A percentile compares a stretch with the other conserved stretches of the same genome.
Conservation (phyloP, 2,888 invertebrate species). For the Chloroclysta siterata region DNA sequence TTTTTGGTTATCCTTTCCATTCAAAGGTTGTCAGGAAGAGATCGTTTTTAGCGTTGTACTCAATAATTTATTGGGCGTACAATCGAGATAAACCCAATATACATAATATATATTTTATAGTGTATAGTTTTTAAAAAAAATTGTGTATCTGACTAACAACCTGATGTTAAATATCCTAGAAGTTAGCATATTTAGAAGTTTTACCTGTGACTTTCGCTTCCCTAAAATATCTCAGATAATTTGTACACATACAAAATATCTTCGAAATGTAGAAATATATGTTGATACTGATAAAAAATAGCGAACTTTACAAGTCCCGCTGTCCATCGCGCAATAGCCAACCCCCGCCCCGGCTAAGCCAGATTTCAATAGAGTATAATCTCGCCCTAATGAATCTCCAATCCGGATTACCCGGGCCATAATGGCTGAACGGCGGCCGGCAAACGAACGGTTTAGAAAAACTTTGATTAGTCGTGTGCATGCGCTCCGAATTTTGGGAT, state of each 20-base stretch:
- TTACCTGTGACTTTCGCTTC: too few species aligned
- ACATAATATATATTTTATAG: too few species aligned
- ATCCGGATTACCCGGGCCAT: constrained; percentile 81
- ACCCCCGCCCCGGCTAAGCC: constrained; percentile 68
- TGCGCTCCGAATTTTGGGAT: constrained; percentile 35
- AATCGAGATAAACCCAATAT: too few species aligned
- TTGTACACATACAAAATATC: background rate
- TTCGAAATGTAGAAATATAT: background rate
- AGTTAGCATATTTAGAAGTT: too few species aligned
- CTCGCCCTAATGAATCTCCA: constrained; percentile 85
- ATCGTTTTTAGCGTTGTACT: too few species aligned
- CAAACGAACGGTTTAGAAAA: constrained; percentile 77
- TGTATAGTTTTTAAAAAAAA: too few species aligned
- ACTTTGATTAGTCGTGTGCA: constrained; percentile 71
- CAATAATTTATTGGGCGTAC: too few species aligned
- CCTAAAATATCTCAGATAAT: too few species aligned
- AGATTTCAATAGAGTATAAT: constrained; percentile 85
- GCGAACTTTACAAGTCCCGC: constrained; percentile 31
- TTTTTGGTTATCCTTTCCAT: too few species aligned
- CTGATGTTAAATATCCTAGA: too few species aligned
- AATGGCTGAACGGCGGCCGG: constrained; percentile 69
- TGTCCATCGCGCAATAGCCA: constrained; percentile 42
- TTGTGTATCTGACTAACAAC: too few species aligned
- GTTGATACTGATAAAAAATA: constrained; percentile 21
- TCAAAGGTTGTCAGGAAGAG: too few species aligned